Evolutionary conservation across 2,888 invertebrate genomes (phyloP), one percentile per base, ranked within the genome.

Genomic region (Drosophila greeni): DNA sequence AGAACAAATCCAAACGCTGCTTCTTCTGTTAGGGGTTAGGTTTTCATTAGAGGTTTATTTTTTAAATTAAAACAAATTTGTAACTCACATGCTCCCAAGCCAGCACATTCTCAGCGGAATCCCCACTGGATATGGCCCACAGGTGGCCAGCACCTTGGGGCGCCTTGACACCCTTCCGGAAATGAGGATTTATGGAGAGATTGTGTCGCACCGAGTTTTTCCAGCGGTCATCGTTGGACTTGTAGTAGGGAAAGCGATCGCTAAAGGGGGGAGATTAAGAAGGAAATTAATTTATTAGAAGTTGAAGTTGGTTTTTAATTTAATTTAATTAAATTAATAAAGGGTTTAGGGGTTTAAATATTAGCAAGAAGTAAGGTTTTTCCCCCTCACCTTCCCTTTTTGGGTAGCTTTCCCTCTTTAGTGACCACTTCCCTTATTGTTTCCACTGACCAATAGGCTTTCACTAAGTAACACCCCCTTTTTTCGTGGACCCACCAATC

Each of bases 161-260:
- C 0, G 96, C 95, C 78, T 96, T 94, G 14, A 93, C 93, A 0
- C 96, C 96, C 88, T 97, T 96, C 40, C 94, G 92, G 87, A 97
- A 97, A 89, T 96, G 96, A 0, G 96, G 96, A 89, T 96, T 97
- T 85, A 97, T 97, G 34, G 96, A 96, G 16, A 97, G 90, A 88
- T 97, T 97, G 88, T 96, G 96, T 73, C 96, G 91, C 2, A 97
- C 96, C 0, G 96, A 96, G 86, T 97, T 97, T 89, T 97, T 97
- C 96, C 96, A 96, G 81, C 96, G 92, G 86, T 96, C 96, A 80
- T 97, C 96, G 85, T 95, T 94, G 39, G 95, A 94, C 87, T 95
- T 95, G 90, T 95, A 97, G 87, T 92, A 96, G 0, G 96, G 95
- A 88, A 95, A 96, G 66, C 94, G 94, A 85, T 95, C 95, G 5